phyloP scores from a whole-genome alignment of 1,140 invertebrate species.

The Atopsyche davidsoni region DNA sequence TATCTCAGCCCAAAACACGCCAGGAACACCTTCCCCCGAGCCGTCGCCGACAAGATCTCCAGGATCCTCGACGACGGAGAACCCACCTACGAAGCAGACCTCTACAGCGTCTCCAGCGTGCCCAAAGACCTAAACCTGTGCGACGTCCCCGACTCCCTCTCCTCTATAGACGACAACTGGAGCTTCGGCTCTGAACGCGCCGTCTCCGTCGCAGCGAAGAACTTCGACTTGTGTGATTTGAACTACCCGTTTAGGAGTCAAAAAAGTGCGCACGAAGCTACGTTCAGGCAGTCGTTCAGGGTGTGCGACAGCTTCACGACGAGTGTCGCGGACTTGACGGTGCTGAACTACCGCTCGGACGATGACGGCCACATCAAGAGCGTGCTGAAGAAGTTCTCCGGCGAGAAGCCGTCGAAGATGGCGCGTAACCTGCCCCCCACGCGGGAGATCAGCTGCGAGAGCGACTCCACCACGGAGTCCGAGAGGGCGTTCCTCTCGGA shows the following conservation, averaged over 20 bases:
- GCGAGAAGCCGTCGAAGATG: conserved; percentile 13
- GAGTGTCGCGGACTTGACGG: conserved; percentile 46
- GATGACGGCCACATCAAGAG: conserved; percentile 33
- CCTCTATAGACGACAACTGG: conserved; percentile 28
- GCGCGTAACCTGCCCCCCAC: conserved; percentile 15
- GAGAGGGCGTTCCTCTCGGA: conserved; percentile 42
- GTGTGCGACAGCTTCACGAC: conserved; percentile 43
- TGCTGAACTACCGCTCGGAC: conserved; percentile 37
- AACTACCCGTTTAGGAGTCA: conserved; percentile 29
- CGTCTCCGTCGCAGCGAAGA: conserved; percentile 37
- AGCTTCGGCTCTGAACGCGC: conserved; percentile 21
- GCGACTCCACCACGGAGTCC: conserved; percentile 46
- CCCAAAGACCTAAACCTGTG: conserved; percentile 48
- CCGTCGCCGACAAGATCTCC: conserved; percentile 37
- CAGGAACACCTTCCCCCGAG: conserved; percentile 22
- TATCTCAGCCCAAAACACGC: conserved; percentile 19
- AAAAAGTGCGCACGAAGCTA: conserved; percentile 33
- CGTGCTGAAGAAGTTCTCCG: conserved; percentile 18
- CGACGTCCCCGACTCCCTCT: conserved; percentile 23
- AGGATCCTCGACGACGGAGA: conserved; percentile 35
- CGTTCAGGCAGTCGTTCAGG: conserved; percentile 42
- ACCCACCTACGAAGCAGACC: conserved; percentile 28
- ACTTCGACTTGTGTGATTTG: conserved; percentile 50
- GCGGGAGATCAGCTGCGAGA: conserved; percentile 41
- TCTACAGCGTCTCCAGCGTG: conserved; percentile 37